phyloP scores from a whole-genome alignment of 2,113 vertebrate species.

The Scopus umbretta region DNA sequence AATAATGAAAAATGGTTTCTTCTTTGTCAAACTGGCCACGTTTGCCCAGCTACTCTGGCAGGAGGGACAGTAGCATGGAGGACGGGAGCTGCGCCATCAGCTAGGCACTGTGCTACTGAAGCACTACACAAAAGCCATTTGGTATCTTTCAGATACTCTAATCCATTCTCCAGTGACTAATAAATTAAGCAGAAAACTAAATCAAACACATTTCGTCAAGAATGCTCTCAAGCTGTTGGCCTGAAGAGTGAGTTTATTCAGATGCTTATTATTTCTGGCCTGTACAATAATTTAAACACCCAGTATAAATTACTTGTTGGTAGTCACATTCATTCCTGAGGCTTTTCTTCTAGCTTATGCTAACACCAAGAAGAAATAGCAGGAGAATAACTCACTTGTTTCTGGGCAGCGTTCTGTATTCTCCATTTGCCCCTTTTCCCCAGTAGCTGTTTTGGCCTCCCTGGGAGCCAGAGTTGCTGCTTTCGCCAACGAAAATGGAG shows the following conservation, averaged over 20 bases:
- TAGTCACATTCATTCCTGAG: background rate
- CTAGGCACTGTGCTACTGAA: background rate
- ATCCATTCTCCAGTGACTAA: background rate
- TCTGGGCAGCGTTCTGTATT: conserved; percentile 58
- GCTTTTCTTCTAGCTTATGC: background rate
- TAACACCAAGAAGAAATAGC: background rate
- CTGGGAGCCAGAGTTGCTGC: conserved; percentile 51
- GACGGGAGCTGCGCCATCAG: background rate
- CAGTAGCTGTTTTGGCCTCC: conserved; percentile 68
- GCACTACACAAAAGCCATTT: background rate
- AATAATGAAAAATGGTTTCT: background rate
- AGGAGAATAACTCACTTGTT: conserved; percentile 64
- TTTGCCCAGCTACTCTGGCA: background rate
- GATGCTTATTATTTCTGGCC: conserved; percentile 49
- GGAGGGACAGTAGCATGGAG: background rate
- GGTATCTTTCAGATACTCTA: background rate
- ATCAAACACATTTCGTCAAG: background rate
- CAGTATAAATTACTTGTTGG: background rate
- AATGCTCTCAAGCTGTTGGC: conserved; percentile 2
- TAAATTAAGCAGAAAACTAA: conserved; percentile 28
- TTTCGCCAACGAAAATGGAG: conserved; percentile 65
- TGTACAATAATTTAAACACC: background rate
- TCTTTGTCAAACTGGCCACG: background rate
- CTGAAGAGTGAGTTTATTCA: conserved; percentile 3
- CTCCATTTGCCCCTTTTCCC: conserved; percentile 60